Base-by-base conservation (phyloP, 2,888 invertebrate species). In the Lampropteryx suffumata region DNA sequence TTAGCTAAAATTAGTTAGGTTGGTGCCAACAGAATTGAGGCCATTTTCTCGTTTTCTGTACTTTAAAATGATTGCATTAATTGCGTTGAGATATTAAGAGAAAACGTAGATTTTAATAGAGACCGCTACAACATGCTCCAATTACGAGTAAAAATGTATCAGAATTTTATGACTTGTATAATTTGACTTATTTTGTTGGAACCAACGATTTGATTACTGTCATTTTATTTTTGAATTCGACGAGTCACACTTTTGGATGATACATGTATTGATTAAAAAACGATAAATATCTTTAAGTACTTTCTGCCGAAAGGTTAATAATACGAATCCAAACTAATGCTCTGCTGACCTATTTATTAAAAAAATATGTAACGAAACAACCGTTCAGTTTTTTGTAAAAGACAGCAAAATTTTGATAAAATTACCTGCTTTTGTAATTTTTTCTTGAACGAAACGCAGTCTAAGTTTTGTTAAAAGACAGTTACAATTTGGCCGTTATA, bases 401-500 rank as follows among this genome's bases (percentile, higher is more conserved):
- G 72, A 76, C 71, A 75, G 73, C 73, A 65, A 76, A 69, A 70
- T 69, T 42, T 66, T 69, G 73, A 79, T 78, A 83, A 85, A 83
- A 85, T 87, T 88, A 88, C 87, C 87, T 88, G 89, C 83, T 76
- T 83, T 89, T 87, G 81, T 82, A 67, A 63, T 66, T 59, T 69
- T 74, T 76, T 74, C 71, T 73, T 76, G 64, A 74, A 73, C 75
- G 73, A 76, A 73, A 69, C 51, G 75, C 74, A 77, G 67, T 79
- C 76, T 71, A 74, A 79, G 76, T 82, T 83, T 84, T 80, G 80
- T 82, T 71, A 75, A 76, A 73, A 82, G 84, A 90, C 88, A 85
- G 89, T 90, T 90, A 90, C 87, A 82, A 84, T 89, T 88, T 64
- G 86, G 85, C 89, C 89, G 90, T 90, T 90, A 89, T 90, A 89